A percentile compares a stretch with the other conserved stretches of the same genome.
These are phyloP conservation scores for Sternarchorhynchus goeldii DNA, from an alignment of 2,797 vertebrate genomes.

Conservation along the genomic window DNA sequence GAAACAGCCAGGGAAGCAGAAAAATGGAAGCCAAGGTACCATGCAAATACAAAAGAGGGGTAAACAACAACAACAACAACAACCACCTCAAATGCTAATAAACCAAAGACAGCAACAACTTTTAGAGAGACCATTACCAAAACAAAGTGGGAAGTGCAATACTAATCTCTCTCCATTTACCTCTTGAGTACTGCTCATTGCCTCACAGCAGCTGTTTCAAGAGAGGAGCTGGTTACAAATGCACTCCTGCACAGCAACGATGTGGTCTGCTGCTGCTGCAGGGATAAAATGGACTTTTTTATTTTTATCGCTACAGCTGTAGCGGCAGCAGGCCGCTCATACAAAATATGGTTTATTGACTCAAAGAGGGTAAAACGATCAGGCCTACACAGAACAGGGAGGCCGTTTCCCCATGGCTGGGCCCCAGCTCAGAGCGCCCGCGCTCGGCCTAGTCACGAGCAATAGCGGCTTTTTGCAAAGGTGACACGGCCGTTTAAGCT, in stretches of 20 bases:
- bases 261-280: constrained; percentile 21
- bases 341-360: constrained; percentile 36
- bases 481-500: constrained; percentile 2
- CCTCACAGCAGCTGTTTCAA: constrained; percentile 36
- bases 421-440: constrained; percentile 8
- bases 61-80: neutral
- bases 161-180: constrained; percentile 13
- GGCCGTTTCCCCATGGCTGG: constrained; percentile 22
- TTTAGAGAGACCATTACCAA: neutral
- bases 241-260: constrained; percentile 3
- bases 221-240: constrained; percentile 35
- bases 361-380: constrained; percentile 42
- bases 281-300: constrained; percentile 42
- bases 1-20: neutral
- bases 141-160: neutral
- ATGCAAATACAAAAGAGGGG: neutral
- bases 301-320: constrained; percentile 32
- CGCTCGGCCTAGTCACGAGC: constrained; percentile 7
- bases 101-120: neutral
- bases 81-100: neutral
- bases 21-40: neutral
- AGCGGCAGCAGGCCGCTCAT: constrained; percentile 23
- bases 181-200: constrained; percentile 28
- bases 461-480: constrained; percentile 27
- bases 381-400: constrained; percentile 35